Percentiles rank a stretch among this genome's conserved stretches.
phyloP scores from a whole-genome alignment of 2,113 vertebrate genomes.

The Ovis aries region DNA sequence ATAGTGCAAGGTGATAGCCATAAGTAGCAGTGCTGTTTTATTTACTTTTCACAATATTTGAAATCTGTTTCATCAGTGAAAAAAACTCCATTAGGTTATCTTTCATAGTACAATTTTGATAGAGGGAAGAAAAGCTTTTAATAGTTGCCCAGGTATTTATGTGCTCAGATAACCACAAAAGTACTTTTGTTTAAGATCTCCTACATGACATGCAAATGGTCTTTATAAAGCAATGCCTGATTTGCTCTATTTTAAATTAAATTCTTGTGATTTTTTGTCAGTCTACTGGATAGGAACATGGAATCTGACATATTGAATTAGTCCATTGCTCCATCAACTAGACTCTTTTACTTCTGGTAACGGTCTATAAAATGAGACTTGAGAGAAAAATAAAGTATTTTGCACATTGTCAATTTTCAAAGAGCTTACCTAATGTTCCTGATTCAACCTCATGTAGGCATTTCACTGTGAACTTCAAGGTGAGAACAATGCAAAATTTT shows the following conservation, averaged over 20 bases:
- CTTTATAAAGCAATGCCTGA: slow-evolving; percentile 68
- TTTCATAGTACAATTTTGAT: slow-evolving; percentile 21
- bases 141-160: slow-evolving; percentile 62
- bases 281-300: slow-evolving; percentile 59
- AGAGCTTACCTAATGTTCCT: slow-evolving; percentile 47
- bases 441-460: background rate
- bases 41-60: background rate
- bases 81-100: background rate
- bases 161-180: slow-evolving; percentile 69
- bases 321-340: slow-evolving; percentile 60
- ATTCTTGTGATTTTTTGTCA: slow-evolving; percentile 66
- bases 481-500: slow-evolving; percentile 6
- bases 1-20: background rate
- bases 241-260: slow-evolving; percentile 68
- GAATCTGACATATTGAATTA: slow-evolving; percentile 68
- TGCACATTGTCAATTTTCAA: slow-evolving; percentile 38
- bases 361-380: slow-evolving; percentile 61
- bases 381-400: slow-evolving; percentile 64
- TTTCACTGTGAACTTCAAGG: slow-evolving; percentile 28
- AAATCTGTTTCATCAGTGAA: background rate
- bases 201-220: slow-evolving; percentile 50
- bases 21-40: background rate
- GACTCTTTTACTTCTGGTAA: slow-evolving; percentile 60
- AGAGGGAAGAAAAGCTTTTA: background rate
- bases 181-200: slow-evolving; percentile 63